phyloP scores from a whole-genome alignment of 1,140 invertebrate species.

The Danaus melanippus region DNA sequence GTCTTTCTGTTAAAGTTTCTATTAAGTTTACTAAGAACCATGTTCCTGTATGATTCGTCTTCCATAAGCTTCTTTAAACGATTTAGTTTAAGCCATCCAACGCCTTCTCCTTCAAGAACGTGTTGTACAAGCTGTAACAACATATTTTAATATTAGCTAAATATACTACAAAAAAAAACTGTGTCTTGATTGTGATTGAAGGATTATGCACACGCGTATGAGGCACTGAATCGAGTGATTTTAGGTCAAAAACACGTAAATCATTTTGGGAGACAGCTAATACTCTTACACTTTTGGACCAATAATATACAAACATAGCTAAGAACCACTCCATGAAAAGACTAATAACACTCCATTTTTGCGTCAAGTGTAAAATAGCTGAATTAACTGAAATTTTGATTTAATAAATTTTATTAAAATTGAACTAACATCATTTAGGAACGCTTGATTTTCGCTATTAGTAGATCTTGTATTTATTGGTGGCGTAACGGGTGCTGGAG shows the following conservation, averaged over 20 bases:
- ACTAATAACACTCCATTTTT: too few species aligned
- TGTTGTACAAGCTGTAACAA: slow-evolving; percentile 85
- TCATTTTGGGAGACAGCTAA: too few species aligned
- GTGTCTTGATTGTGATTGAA: too few species aligned
- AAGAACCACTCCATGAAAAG: too few species aligned
- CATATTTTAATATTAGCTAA: background rate
- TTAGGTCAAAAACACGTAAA: too few species aligned
- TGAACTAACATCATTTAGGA: slow-evolving; percentile 83
- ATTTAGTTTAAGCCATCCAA: slow-evolving; percentile 96
- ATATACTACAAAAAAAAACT: too few species aligned
- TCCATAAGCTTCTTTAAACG: slow-evolving; percentile 98
- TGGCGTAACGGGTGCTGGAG: slow-evolving; percentile 75
- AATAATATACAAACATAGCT: too few species aligned
- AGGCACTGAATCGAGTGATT: too few species aligned
- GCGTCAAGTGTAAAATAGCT: too few species aligned
- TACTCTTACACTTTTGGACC: too few species aligned
- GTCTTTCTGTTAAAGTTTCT: slow-evolving; percentile 94
- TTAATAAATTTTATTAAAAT: background rate
- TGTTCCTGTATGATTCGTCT: slow-evolving; percentile 97
- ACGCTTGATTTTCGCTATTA: slow-evolving; percentile 89
- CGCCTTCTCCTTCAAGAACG: slow-evolving; percentile 95
- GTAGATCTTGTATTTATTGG: slow-evolving; percentile 80
- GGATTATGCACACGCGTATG: too few species aligned
- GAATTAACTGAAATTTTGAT: too few species aligned
- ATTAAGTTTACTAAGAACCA: slow-evolving; percentile 96